These are phyloP conservation scores for Acleris holmiana DNA, from an alignment of 2,888 invertebrate species.

Conservation along the genomic window DNA sequence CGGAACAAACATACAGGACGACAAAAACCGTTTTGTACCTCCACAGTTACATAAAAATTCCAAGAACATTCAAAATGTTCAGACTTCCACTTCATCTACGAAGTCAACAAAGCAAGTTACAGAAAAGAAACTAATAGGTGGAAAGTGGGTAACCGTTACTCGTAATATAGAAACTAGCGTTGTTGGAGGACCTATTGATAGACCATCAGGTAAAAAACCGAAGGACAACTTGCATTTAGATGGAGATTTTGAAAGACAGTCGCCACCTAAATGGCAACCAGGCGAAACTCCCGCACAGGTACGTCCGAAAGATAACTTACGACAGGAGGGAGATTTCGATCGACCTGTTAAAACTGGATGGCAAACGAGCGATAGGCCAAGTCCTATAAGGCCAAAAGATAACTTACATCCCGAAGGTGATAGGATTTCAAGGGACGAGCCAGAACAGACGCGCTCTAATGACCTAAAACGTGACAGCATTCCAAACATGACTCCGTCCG, in stretches of 20 bases:
- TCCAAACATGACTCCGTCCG: too few relatives aligned
- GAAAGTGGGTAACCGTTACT: conserved; percentile 80
- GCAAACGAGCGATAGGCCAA: conserved; percentile 60
- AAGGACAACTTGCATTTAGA: conserved; percentile 80
- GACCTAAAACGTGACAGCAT: too few relatives aligned
- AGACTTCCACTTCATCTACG: conserved; percentile 63
- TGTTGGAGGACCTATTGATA: conserved; percentile 55
- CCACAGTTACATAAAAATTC: conserved; percentile 60
- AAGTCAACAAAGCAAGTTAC: conserved; percentile 83
- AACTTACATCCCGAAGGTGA: conserved; percentile 85
- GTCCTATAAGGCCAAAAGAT: conserved; percentile 70
- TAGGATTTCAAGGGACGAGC: conserved; percentile 64
- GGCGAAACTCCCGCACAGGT: conserved; percentile 66
- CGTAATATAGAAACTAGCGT: conserved; percentile 88
- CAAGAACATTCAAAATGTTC: conserved; percentile 57
- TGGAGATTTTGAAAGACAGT: conserved; percentile 81
- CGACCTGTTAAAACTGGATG: conserved; percentile 66
- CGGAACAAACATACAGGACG: conserved; percentile 47
- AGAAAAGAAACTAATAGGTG: conserved; percentile 82
- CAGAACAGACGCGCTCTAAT: conserved; percentile 52
- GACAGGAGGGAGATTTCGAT: conserved; percentile 85
- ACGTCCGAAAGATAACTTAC: conserved; percentile 82
- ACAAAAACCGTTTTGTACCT: conserved; percentile 54
- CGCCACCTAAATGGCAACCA: conserved; percentile 53
- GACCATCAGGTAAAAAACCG: conserved; percentile 60